phyloP scores from a whole-genome alignment of 2,888 invertebrate genomes.

The Drosophila conformis region DNA sequence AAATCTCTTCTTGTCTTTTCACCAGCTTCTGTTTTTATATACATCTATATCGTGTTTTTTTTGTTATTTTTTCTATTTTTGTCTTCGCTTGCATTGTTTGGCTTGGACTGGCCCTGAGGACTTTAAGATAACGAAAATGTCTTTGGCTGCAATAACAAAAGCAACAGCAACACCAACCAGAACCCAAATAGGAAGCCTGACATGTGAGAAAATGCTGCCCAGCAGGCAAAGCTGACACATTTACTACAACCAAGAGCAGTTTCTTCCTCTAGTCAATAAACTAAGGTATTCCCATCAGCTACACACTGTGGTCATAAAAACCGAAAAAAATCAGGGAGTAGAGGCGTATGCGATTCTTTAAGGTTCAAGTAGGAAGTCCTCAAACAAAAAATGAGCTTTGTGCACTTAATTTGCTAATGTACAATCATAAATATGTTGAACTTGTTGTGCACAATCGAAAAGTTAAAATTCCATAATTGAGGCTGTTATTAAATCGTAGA shows the following conservation, averaged over 20 bases:
- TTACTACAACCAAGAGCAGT: conserved; percentile 21
- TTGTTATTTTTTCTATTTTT: conserved; percentile 9
- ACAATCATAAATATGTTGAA: not conserved
- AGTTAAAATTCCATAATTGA: not conserved
- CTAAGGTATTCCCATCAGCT: conserved; percentile 21
- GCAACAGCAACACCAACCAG: conserved; percentile 8
- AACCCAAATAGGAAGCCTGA: conserved; percentile 40
- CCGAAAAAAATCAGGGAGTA: not conserved
- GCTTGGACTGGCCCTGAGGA: conserved; percentile 55
- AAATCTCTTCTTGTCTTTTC: conserved; percentile 62
- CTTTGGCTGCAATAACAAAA: conserved; percentile 52
- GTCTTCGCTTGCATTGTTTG: conserved; percentile 59
- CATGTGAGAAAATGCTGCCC: conserved; percentile 45
- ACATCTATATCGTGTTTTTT: not conserved
- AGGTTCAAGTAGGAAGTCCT: not conserved
- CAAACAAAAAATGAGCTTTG: not conserved
- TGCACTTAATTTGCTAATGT: not conserved
- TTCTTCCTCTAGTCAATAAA: conserved; percentile 45
- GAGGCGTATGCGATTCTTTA: not conserved
- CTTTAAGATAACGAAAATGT: conserved; percentile 68
- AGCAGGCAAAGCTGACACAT: conserved; percentile 35
- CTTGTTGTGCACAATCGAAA: not conserved
- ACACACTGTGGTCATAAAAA: conserved; percentile 13
- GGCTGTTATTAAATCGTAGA: not conserved
- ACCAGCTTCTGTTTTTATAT: conserved; percentile 22